phyloP scores from a whole-genome alignment of 2,113 vertebrate species.

The Cyprinus carpio region DNA sequence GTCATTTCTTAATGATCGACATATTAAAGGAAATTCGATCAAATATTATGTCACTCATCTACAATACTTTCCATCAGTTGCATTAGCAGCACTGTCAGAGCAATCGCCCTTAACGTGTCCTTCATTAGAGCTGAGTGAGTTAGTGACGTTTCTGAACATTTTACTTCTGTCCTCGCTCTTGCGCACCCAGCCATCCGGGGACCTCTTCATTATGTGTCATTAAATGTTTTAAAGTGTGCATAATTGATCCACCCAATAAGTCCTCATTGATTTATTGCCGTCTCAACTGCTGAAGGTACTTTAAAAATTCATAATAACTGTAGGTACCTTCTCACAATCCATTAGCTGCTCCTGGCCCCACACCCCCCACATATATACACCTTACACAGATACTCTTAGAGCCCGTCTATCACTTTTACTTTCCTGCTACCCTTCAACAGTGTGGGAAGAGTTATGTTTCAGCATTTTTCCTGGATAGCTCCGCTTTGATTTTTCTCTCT shows the following conservation, averaged over 20 bases:
- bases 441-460: constrained; percentile 91
- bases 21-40: neutral
- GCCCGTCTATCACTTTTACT: constrained; percentile 72
- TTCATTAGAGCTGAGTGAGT: neutral
- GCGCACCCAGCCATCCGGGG: constrained; percentile 72
- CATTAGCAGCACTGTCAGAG: neutral
- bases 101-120: neutral
- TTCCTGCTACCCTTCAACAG: constrained; percentile 69
- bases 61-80: too few relatives aligned
- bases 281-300: constrained; percentile 84
- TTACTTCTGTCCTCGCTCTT: neutral
- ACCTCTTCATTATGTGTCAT: constrained; percentile 97
- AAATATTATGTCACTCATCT: too few relatives aligned
- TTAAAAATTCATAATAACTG: constrained; percentile 98
- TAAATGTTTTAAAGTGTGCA: constrained; percentile 99
- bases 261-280: constrained; percentile 98
- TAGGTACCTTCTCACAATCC: constrained; percentile 96
- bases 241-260: constrained; percentile 99
- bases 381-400: constrained; percentile 90
- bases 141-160: neutral
- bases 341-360: constrained; percentile 92
- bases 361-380: constrained; percentile 95
- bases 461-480: constrained; percentile 81
- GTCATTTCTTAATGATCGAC: neutral
- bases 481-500: constrained; percentile 82